These are phyloP conservation scores for Hecatera dysodea DNA, from an alignment of 2,888 invertebrate genomes.

Conservation along the genomic window DNA sequence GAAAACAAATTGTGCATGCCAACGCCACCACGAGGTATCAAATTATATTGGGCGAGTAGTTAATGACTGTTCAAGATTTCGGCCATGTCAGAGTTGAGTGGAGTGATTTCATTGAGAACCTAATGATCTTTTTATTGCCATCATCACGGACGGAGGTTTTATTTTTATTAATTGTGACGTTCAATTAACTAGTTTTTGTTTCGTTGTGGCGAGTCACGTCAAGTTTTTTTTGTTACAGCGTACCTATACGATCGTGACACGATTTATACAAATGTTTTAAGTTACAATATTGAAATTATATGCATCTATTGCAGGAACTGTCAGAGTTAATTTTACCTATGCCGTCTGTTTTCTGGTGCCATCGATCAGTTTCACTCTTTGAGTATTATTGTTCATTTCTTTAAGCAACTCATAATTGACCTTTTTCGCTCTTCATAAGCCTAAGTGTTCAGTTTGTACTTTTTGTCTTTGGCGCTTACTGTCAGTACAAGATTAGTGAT, in stretches of 20 bases:
- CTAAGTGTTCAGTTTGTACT: not conserved
- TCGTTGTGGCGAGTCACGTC: constrained; percentile 13
- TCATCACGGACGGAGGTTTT: constrained; percentile 17
- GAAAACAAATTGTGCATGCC: not conserved
- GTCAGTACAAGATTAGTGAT: not conserved
- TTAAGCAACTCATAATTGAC: not conserved
- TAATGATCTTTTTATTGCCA: constrained; percentile 48
- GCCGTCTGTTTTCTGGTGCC: not conserved
- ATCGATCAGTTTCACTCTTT: not conserved
- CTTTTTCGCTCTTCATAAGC: not conserved
- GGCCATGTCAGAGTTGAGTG: constrained; percentile 35
- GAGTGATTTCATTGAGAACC: constrained; percentile 38
- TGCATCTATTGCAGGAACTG: not conserved
- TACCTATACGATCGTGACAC: not conserved
- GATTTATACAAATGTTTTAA: not conserved
- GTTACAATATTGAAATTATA: not conserved
- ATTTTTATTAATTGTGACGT: constrained; percentile 31
- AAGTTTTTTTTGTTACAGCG: constrained; percentile 3
- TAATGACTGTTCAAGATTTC: constrained; percentile 32
- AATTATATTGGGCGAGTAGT: not conserved
- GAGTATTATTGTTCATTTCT: not conserved
- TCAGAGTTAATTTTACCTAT: too few species aligned
- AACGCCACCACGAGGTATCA: not conserved
- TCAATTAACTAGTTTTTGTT: constrained; percentile 39
- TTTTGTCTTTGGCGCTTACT: not conserved